Conservation (phyloP, 2,888 invertebrate genomes). For the Caenorhabditis doughertyi region DNA sequence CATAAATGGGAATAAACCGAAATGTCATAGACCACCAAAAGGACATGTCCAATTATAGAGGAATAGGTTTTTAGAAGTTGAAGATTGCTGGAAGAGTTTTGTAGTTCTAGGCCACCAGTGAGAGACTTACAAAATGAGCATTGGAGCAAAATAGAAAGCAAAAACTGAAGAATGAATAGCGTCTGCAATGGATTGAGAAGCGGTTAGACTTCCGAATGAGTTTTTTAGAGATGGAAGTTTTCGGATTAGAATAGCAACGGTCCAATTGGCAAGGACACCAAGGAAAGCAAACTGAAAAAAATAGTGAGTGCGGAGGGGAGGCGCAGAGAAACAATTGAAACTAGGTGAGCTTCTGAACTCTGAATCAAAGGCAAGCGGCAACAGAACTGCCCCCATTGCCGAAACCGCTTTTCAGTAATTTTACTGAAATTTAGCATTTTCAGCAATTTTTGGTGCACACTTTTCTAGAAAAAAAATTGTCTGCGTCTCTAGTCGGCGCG, state of each 20-base stretch:
- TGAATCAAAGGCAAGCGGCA: no score
- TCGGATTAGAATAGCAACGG: slow-evolving; percentile 51
- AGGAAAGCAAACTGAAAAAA: slow-evolving; percentile 54
- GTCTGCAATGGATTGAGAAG: slow-evolving; percentile 64
- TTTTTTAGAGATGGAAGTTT: slow-evolving; percentile 58
- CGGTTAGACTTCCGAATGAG: slow-evolving; percentile 66
- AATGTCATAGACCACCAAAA: slow-evolving; percentile 62
- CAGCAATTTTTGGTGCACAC: no score
- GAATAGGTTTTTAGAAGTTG: slow-evolving; percentile 31
- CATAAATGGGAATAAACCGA: slow-evolving; percentile 63
- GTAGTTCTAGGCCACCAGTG: no score
- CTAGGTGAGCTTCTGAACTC: no score
- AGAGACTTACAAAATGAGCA: slow-evolving; percentile 57
- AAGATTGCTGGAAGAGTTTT: slow-evolving; percentile 57
- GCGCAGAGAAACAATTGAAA: no score
- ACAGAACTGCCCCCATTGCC: no score
- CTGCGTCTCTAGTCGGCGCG: no score
- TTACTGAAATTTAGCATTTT: no score
- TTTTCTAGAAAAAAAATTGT: no score
- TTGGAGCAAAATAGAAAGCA: slow-evolving; percentile 52
- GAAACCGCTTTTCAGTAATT: no score
- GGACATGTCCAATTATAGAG: slow-evolving; percentile 41
- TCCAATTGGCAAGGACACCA: slow-evolving; percentile 63
- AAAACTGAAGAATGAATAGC: slow-evolving; percentile 63
- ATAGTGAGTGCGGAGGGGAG: not conserved